These are phyloP conservation scores for Xenopus petersii DNA, from an alignment of 2,797 vertebrate genomes.

Conservation along the genomic window DNA sequence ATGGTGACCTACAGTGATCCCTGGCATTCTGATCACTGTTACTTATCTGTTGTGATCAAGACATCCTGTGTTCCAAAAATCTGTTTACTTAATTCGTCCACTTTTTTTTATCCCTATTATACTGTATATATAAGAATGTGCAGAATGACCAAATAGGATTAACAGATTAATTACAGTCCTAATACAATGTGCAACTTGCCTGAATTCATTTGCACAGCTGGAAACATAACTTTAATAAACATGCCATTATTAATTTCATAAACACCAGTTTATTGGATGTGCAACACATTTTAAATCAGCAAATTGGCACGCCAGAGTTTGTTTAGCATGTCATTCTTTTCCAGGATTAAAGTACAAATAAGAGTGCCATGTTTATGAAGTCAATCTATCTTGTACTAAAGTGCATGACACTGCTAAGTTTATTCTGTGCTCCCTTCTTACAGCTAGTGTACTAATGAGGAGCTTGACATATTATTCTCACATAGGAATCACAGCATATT, in stretches of 20 bases:
- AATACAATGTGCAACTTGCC: not conserved
- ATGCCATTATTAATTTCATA: constrained; percentile 13
- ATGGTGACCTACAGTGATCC: too few species aligned
- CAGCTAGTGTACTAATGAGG: too few species aligned
- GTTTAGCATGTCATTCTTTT: not conserved
- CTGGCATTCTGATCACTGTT: too few species aligned
- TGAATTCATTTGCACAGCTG: constrained; percentile 20
- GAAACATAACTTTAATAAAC: constrained; percentile 10
- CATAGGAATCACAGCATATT: too few species aligned
- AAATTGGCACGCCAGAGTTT: not conserved
- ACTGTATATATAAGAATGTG: constrained; percentile 14
- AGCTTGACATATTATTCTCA: too few species aligned
- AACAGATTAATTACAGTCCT: constrained; percentile 7
- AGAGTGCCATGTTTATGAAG: not conserved
- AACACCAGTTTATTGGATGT: not conserved
- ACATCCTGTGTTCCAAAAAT: not conserved
- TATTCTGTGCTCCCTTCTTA: too few species aligned
- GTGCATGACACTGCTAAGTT: too few species aligned
- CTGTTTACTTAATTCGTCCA: not conserved
- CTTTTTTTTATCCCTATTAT: not conserved
- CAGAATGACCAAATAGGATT: constrained; percentile 26
- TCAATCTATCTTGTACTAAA: too few species aligned
- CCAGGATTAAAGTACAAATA: not conserved
- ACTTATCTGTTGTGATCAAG: too few species aligned
- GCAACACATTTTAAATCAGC: not conserved